These are phyloP conservation scores for Phasia obesa DNA, from an alignment of 2,888 invertebrate species.

Conservation along the genomic window DNA sequence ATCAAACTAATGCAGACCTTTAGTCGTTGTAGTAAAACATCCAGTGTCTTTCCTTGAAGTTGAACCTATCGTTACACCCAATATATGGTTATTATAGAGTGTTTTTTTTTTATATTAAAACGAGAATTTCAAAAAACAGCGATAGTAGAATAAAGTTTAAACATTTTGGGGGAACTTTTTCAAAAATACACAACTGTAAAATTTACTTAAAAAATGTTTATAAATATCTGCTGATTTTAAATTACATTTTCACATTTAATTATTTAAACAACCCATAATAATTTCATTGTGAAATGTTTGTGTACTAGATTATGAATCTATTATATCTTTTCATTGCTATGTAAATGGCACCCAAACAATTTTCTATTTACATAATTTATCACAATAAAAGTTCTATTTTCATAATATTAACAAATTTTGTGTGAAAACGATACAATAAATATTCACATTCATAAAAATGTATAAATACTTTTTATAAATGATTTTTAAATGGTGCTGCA, in stretches of 20 bases:
- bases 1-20: too few relatives aligned
- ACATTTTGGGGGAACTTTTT: too few relatives aligned
- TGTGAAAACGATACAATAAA: constrained; percentile 7
- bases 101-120: too few relatives aligned
- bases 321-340: neutral
- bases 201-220: too few relatives aligned
- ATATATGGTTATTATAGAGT: too few relatives aligned
- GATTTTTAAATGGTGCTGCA: constrained; percentile 12
- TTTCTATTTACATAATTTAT: neutral
- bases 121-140: too few relatives aligned
- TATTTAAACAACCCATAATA: neutral
- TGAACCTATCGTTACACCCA: too few relatives aligned
- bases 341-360: neutral
- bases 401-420: constrained; percentile 16
- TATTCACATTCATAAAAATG: neutral
- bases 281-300: neutral
- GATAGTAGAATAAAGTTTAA: too few relatives aligned
- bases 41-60: too few relatives aligned
- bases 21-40: too few relatives aligned
- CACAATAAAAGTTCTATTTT: neutral
- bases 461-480: constrained; percentile 15
- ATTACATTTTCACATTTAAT: neutral
- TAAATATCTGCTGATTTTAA: too few relatives aligned
- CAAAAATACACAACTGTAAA: too few relatives aligned
- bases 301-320: neutral